These are phyloP conservation scores for Neopipo cinnamomea DNA, from an alignment of 2,113 vertebrate species.

Conservation along the genomic window DNA sequence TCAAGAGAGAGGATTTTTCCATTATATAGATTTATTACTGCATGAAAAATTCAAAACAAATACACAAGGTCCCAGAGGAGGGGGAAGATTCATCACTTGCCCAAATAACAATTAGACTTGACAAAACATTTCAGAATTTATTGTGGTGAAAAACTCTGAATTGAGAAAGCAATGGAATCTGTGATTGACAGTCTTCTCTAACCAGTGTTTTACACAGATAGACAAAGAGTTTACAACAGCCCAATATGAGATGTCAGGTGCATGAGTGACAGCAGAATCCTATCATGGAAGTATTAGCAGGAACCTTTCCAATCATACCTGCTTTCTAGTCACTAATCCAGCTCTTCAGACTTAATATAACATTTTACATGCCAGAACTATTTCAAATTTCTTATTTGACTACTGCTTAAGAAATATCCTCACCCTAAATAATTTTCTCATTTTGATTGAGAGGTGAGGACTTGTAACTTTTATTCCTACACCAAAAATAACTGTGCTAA, in stretches of 20 bases:
- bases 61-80: neutral
- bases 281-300: neutral
- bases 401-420: neutral
- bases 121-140: conserved; percentile 36
- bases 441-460: neutral
- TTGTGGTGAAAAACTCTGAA: neutral
- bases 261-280: neutral
- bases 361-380: neutral
- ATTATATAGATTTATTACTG: conserved; percentile 24
- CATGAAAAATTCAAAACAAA: conserved; percentile 49
- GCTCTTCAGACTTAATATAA: neutral
- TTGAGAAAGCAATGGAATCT: neutral
- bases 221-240: neutral
- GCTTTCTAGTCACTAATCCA: neutral
- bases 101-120: conserved; percentile 8
- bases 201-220: neutral
- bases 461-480: neutral
- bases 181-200: neutral
- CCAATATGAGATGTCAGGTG: neutral
- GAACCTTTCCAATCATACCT: neutral
- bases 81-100: neutral
- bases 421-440: neutral
- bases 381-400: neutral
- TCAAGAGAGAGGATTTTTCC: conserved; percentile 42
- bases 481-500: neutral